phyloP scores from a whole-genome alignment of 64 coral and sea anemone species.

The Porites lutea region DNA sequence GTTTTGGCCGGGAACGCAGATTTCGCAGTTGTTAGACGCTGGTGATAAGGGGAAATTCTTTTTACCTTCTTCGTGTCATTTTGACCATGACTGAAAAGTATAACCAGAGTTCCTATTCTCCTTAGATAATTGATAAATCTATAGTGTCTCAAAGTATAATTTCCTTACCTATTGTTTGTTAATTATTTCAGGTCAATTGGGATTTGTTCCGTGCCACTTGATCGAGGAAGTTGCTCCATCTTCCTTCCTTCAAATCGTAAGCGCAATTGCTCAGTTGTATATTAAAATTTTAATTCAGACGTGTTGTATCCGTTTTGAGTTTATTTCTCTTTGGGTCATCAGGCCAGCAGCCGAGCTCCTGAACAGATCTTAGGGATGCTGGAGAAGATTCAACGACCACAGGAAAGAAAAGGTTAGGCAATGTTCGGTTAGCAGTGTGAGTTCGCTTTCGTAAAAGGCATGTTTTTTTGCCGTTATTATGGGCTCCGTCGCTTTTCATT shows the following conservation, averaged over 20 bases:
- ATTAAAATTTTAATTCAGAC: neutral
- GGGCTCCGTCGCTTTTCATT: no score
- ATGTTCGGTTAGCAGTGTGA: no score
- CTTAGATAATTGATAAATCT: no score
- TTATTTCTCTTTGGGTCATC: neutral
- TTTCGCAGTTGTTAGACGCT: no score
- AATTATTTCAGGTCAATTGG: conserved; percentile 63
- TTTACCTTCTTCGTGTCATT: neutral
- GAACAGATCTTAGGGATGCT: conserved; percentile 73
- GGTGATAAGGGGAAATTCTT: neutral
- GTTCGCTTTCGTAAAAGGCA: no score
- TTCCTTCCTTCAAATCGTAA: conserved; percentile 77
- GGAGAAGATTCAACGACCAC: conserved; percentile 61
- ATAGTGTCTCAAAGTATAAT: no score
- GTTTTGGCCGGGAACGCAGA: no score
- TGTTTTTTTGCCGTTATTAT: neutral
- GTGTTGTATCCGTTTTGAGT: neutral
- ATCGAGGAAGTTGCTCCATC: conserved; percentile 78
- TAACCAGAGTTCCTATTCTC: no score
- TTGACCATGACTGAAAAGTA: neutral
- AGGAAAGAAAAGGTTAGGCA: conserved; percentile 27
- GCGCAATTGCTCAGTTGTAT: neutral
- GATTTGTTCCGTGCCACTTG: conserved; percentile 79
- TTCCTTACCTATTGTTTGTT: neutral
- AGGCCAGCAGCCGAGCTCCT: conserved; percentile 65